Conservation (phyloP, 2,797 vertebrate species). For the Anolis apletophallus region DNA sequence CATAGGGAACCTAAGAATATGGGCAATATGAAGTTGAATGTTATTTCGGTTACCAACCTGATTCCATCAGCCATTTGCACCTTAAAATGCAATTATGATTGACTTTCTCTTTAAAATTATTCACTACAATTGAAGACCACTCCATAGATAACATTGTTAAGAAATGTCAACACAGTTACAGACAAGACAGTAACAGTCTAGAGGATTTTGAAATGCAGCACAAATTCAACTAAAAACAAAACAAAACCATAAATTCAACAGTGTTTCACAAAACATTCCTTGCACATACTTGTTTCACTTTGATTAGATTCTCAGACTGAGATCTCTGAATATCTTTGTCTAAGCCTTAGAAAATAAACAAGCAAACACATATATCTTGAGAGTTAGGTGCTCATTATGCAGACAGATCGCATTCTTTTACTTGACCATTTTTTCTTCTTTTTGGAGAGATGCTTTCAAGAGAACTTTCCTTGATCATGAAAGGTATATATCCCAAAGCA, state of each 20-base stretch:
- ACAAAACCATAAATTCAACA: conserved; percentile 54
- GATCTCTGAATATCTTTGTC: conserved; percentile 73
- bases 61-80: conserved; percentile 14
- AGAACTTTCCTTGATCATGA: conserved; percentile 74
- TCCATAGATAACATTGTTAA: conserved; percentile 78
- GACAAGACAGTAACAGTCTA: conserved; percentile 81
- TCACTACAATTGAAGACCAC: conserved; percentile 74
- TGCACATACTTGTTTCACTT: conserved; percentile 70
- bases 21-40: not conserved
- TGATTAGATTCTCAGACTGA: conserved; percentile 70
- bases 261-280: conserved; percentile 75
- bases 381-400: conserved; percentile 69
- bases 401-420: conserved; percentile 65
- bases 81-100: conserved; percentile 57
- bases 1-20: conserved; percentile 41
- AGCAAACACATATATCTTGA: conserved; percentile 75
- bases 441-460: conserved; percentile 58
- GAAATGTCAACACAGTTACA: conserved; percentile 79
- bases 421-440: conserved; percentile 59
- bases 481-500: conserved; percentile 72
- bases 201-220: conserved; percentile 80
- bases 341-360: conserved; percentile 81
- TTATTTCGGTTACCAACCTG: not conserved
- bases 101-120: conserved; percentile 80
- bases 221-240: conserved; percentile 72